A percentile compares a stretch with the other conserved stretches of the same genome.
phyloP scores from a whole-genome alignment of 2,888 invertebrate species.

The Timema podura region DNA sequence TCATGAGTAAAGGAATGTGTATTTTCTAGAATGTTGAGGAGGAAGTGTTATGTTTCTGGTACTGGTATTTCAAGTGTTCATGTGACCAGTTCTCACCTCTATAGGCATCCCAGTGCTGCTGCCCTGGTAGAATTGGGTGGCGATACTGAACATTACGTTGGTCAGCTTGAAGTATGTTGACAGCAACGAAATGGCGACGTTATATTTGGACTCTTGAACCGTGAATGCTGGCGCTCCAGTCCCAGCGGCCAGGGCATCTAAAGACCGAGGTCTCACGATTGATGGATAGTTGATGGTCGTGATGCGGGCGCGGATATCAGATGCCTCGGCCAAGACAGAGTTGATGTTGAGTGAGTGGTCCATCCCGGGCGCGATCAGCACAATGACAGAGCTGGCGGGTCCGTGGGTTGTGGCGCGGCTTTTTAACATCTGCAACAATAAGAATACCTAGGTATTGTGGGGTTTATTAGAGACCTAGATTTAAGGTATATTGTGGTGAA shows the following conservation, averaged over 20 bases:
- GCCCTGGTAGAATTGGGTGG: conserved; percentile 48
- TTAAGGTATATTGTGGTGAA: no score
- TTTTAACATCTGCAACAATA: conserved; percentile 46
- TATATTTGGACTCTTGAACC: conserved; percentile 51
- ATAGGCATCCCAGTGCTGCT: conserved; percentile 46
- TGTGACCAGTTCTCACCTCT: conserved; percentile 41
- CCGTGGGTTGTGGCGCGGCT: conserved; percentile 45
- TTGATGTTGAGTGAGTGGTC: conserved; percentile 44
- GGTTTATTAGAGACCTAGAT: no score
- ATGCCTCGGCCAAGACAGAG: conserved; percentile 45
- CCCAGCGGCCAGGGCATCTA: conserved; percentile 48
- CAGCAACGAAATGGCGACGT: conserved; percentile 49
- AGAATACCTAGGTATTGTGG: no score
- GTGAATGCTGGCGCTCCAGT: conserved; percentile 50
- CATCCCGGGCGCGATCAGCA: conserved; percentile 55
- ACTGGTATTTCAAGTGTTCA: no score
- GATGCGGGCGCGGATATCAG: conserved; percentile 47
- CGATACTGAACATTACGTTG: conserved; percentile 49
- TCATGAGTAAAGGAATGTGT: no score
- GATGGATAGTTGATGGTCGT: conserved; percentile 54
- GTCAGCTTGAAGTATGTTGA: conserved; percentile 53
- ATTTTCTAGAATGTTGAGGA: no score
- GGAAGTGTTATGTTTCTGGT: no score
- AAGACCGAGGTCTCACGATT: conserved; percentile 44
- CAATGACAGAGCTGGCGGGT: conserved; percentile 51